phyloP scores from a whole-genome alignment of 2,888 invertebrate genomes.

The Eupithecia tripunctaria region DNA sequence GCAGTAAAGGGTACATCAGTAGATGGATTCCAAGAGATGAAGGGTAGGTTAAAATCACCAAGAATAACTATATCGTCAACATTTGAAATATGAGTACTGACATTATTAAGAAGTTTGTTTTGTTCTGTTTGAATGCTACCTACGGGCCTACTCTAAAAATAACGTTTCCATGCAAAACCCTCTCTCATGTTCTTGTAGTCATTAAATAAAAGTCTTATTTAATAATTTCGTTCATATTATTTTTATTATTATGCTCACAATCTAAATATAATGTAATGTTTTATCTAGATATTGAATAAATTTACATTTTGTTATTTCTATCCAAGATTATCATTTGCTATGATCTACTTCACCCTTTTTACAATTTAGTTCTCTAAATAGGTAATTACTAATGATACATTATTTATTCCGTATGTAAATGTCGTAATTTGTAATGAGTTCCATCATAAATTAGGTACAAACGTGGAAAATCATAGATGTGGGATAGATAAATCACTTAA shows the following conservation, averaged over 20 bases:
- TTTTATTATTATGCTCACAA: slow-evolving; percentile 76
- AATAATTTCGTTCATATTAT: slow-evolving; percentile 56
- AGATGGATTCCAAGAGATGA: no score
- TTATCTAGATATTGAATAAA: slow-evolving; percentile 73
- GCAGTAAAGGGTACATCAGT: no score
- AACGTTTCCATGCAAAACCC: no score
- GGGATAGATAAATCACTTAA: not conserved
- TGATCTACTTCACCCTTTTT: slow-evolving; percentile 53
- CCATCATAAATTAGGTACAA: not conserved
- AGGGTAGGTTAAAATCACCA: no score
- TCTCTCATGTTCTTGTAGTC: not conserved
- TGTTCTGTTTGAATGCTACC: no score
- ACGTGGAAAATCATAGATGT: not conserved
- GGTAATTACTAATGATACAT: slow-evolving; percentile 34
- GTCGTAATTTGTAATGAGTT: not conserved
- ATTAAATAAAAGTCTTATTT: slow-evolving; percentile 25
- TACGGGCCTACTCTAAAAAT: no score
- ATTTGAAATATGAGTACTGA: no score
- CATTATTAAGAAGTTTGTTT: no score
- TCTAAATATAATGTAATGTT: slow-evolving; percentile 77
- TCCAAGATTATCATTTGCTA: slow-evolving; percentile 55
- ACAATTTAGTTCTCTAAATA: slow-evolving; percentile 34
- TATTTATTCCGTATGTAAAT: slow-evolving; percentile 19
- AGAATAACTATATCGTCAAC: no score
- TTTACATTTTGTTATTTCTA: slow-evolving; percentile 71